phyloP scores from a whole-genome alignment of 2,888 invertebrate genomes.

The Creontiades dilutus region DNA sequence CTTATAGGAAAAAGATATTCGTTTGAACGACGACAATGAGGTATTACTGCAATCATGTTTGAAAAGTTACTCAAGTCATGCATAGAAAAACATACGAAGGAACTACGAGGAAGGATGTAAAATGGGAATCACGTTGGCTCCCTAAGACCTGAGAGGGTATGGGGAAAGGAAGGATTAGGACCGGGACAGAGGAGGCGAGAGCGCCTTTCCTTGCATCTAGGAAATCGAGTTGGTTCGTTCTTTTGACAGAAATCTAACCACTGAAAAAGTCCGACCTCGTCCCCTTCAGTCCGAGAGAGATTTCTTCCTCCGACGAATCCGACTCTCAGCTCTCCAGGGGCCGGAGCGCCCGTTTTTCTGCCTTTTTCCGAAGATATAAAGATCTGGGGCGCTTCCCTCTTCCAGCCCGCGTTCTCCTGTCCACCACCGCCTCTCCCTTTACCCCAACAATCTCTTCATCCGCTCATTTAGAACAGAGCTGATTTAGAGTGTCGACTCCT shows the following conservation, averaged over 20 bases:
- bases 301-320: background rate
- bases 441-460: slow-evolving; percentile 45
- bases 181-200: slow-evolving; percentile 18
- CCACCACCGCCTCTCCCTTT: background rate
- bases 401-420: background rate
- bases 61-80: too few species aligned
- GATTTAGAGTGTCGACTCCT: background rate
- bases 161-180: slow-evolving; percentile 39
- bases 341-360: background rate
- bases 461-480: slow-evolving; percentile 49
- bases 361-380: background rate
- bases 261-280: slow-evolving; percentile 48
- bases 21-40: too few species aligned
- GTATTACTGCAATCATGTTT: too few species aligned
- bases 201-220: slow-evolving; percentile 52
- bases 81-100: too few species aligned
- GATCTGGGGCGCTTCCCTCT: background rate
- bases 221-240: slow-evolving; percentile 58
- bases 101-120: too few species aligned
- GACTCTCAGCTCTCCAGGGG: slow-evolving; percentile 4
- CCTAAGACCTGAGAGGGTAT: background rate
- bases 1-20: too few species aligned
- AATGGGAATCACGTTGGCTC: slow-evolving; percentile 20
- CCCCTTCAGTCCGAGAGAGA: background rate
- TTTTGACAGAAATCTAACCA: slow-evolving; percentile 55